phyloP scores from a whole-genome alignment of 2,113 vertebrate species.

The Octodon degus region DNA sequence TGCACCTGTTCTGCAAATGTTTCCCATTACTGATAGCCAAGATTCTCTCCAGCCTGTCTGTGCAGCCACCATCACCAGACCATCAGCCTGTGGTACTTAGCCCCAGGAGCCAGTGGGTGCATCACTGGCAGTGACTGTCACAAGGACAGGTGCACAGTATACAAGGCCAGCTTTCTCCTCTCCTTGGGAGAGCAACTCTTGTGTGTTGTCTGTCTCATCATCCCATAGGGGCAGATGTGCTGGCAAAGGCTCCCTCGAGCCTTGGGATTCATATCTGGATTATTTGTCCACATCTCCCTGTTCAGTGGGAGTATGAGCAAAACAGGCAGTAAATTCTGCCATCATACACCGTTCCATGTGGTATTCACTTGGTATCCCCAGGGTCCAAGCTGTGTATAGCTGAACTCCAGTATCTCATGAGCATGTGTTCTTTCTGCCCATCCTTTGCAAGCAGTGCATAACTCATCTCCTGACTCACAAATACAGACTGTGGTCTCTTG shows the following conservation, averaged over 20 bases:
- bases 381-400: not conserved
- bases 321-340: not conserved
- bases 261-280: not conserved
- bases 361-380: not conserved
- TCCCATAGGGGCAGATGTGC: not conserved
- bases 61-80: not conserved
- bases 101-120: not conserved
- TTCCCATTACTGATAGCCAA: not conserved
- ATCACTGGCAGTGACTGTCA: not conserved
- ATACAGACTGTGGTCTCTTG: not conserved
- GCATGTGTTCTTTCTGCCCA: not conserved
- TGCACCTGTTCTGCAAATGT: not conserved
- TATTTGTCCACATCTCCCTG: too few species aligned
- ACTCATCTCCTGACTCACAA: not conserved
- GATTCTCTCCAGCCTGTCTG: not conserved
- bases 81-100: not conserved
- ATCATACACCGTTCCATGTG: not conserved
- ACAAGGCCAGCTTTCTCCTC: not conserved
- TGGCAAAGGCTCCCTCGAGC: not conserved
- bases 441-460: not conserved
- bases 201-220: not conserved
- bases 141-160: not conserved
- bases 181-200: not conserved
- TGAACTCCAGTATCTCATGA: not conserved
- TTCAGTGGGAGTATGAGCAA: not conserved